phyloP scores from a whole-genome alignment of 1,140 invertebrate species.

The Zaprionus inermis region DNA sequence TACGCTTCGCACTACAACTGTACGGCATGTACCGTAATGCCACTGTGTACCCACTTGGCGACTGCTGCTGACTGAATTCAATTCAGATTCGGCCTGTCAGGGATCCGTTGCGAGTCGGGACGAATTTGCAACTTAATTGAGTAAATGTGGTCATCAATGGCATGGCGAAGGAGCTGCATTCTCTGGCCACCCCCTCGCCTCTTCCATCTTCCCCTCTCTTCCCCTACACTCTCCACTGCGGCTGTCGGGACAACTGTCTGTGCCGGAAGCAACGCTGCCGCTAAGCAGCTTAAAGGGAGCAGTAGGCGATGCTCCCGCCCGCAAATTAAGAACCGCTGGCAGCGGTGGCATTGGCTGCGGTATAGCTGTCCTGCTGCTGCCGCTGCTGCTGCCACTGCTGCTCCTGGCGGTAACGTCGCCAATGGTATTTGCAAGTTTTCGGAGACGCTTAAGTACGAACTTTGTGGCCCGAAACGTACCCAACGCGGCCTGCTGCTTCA shows the following conservation, averaged over 20 bases:
- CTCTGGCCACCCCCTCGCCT: background rate
- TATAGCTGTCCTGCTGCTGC: background rate
- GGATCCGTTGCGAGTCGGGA: background rate
- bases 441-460: slow-evolving; percentile 10
- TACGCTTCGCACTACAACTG: no score
- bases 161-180: slow-evolving; percentile 5
- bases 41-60: background rate
- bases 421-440: slow-evolving; percentile 16
- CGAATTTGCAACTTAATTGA: slow-evolving; percentile 35
- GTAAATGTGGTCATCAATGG: slow-evolving; percentile 20
- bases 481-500: background rate
- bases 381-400: background rate
- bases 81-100: background rate
- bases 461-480: slow-evolving; percentile 16
- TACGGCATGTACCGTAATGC: no score
- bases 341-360: background rate
- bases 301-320: background rate
- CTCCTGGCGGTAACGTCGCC: background rate
- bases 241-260: background rate
- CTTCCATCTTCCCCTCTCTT: background rate
- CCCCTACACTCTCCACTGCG: background rate
- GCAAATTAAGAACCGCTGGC: background rate
- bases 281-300: slow-evolving; percentile 3
- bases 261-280: background rate
- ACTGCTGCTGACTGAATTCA: background rate